Base-by-base conservation (phyloP, 1,140 invertebrate species). In the Scaptomyza pallida region DNA sequence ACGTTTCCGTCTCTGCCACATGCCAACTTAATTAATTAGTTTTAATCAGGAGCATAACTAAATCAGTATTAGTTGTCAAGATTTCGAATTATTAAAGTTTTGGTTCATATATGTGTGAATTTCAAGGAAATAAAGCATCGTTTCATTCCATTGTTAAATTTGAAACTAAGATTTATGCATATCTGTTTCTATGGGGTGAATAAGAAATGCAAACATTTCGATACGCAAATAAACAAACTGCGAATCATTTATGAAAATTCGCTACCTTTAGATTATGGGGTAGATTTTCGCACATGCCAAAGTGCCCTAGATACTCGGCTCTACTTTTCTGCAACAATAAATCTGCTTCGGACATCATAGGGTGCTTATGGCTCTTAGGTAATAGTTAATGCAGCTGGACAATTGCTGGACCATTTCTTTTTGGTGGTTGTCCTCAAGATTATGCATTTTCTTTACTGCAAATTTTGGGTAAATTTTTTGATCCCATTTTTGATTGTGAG, bases 211-310 rank as follows among this genome's bases (percentile, higher is more conserved):
- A 51, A 60, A 79, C 54, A 83, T 83, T 83, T 88, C 82, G 82
- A 82, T 86, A 86, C 78, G 81, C 81, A 86, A 86, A 86, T 86
- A 86, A 81, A 81, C 47, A 63, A 56, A 30, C 56, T 37, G n/a
- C 16, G 52, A 60, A 52, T 72, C 57, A 80, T 85, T 77, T 71
- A 23, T 35, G 33, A 35, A 62, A 77, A 80, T 71, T 55, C 19
- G 48, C 43, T 45, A 37, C 13, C 47, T 62, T 78, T 78, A 40
- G 82, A 88, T 86, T 88, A 82, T 60, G 63, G 81, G 82, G 82
- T 88, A 81, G 81, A 86, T 88, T 88, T 86, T 86, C 81, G 78
- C 81, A 86, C 82, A 61, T 62, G 64, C 59, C 54, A 12, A 50
- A 50, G 13, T 43, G 69, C 52, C 40, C 75, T 64, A 72, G 33